Base-by-base conservation (phyloP, 2,113 vertebrate species). In the Isichthys henryi region DNA sequence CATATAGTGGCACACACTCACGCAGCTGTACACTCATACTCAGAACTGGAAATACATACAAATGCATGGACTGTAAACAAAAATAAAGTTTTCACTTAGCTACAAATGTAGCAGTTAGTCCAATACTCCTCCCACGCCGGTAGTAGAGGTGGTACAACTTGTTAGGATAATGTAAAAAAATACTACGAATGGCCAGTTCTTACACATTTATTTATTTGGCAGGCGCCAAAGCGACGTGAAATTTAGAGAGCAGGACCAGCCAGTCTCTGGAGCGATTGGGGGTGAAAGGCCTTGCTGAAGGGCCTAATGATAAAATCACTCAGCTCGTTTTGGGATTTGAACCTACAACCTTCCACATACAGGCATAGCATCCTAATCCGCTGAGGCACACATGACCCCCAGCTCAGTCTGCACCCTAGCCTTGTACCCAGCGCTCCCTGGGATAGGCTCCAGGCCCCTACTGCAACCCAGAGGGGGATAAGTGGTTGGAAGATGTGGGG, bases 11-110 rank as follows among this genome's bases (percentile, higher is more conserved):
- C 39, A 2, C 80, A 84, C 80, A 84, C 84, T 35, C 27, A 86
- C 2, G 3, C 49, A 86, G 23, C 2, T 15, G 52, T n/a, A 53
- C 27, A 15, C 43, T 31, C 23, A 53, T 27, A 52, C 49, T 10
- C 49, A 84, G 39, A 21, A 48, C 21, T 48, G 21, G 45, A 84
- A 84, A 84, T 48, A 48, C 19, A 43, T 48, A 10, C 19, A 84
- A 84, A 48, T 1, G 45, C 17, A 1, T 49, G 39, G 82, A n/a
- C 35, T 27, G 82, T 27, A 48, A 53, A 86, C 49, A 86, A 52
- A 86, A 86, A 86, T 86, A 15, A 85, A 82, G 82, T 84, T 52
- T 50, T 86, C 80, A 84, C 45, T 48, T 23, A n/a, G 39, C 21
- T 84, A 43, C 43, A 46, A 23, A 83, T 83, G 39, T 23, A 23